phyloP scores from a whole-genome alignment of 1,140 invertebrate genomes.

The Plutomurus gul region DNA sequence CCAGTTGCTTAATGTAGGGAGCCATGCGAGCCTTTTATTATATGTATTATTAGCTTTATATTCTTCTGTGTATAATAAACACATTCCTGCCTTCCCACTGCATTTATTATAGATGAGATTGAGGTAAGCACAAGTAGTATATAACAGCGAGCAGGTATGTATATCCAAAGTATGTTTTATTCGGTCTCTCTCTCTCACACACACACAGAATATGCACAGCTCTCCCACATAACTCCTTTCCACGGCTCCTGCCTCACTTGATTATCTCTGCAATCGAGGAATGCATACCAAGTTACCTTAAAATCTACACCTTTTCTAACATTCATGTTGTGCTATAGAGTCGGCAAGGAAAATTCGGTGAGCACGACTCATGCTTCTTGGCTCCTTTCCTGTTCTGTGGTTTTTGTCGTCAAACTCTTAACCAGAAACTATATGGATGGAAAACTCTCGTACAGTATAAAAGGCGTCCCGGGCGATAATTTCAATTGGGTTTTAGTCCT shows the following conservation, averaged over 20 bases:
- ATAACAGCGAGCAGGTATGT: background rate
- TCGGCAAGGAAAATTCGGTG: background rate
- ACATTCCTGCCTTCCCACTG: background rate
- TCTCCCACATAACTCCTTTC: background rate
- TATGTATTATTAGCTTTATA: conserved; percentile 22
- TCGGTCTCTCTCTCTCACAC: background rate
- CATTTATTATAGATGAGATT: conserved; percentile 9
- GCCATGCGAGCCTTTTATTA: conserved; percentile 1
- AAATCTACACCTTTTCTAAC: conserved; percentile 28
- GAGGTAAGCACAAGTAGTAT: background rate
- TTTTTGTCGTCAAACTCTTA: background rate
- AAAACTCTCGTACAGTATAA: background rate
- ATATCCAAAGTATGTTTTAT: background rate
- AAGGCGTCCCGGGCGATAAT: background rate
- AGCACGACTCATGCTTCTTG: background rate
- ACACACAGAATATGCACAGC: no score
- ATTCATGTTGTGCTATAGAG: background rate
- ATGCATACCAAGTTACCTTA: conserved; percentile 37
- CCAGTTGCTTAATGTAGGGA: conserved; percentile 11
- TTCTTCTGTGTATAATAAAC: conserved; percentile 15
- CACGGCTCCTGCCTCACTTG: conserved; percentile 22
- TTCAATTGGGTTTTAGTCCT: background rate
- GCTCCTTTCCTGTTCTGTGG: background rate
- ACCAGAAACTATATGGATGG: background rate
- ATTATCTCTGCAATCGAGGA: conserved; percentile 42